Evolutionary conservation across 2,888 invertebrate species (phyloP).

Genomic region (Tridacna crocea): DNA sequence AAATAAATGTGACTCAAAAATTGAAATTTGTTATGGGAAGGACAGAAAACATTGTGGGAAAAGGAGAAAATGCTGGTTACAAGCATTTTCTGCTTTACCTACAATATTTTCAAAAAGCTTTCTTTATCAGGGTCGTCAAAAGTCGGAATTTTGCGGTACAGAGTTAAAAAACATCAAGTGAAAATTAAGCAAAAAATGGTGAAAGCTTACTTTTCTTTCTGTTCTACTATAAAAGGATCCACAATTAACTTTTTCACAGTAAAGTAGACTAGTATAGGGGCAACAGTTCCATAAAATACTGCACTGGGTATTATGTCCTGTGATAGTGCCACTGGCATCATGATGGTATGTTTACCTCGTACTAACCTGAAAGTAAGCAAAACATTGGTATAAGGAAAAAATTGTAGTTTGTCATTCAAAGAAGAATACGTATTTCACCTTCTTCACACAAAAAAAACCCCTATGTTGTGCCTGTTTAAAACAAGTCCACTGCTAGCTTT

Average conservation of each 20-base stretch:
- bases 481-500: too few relatives aligned
- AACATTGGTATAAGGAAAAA: too few relatives aligned
- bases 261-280: conserved; percentile 89
- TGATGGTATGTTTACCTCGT: conserved; percentile 94
- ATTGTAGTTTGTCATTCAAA: too few relatives aligned
- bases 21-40: neutral
- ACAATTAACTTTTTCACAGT: conserved; percentile 93
- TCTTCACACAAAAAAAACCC: too few relatives aligned
- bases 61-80: neutral
- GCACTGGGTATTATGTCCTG: conserved; percentile 95
- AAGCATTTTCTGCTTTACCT: neutral
- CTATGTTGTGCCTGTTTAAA: too few relatives aligned
- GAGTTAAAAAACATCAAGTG: neutral
- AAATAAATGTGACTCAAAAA: neutral
- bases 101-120: neutral
- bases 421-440: too few relatives aligned
- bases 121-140: neutral
- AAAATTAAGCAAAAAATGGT: neutral
- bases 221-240: conserved; percentile 89
- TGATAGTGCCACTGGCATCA: conserved; percentile 95
- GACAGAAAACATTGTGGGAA: neutral
- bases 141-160: neutral
- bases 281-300: conserved; percentile 95
- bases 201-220: conserved; percentile 87
- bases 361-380: conserved; percentile 87